Base-by-base conservation (phyloP, 2,797 vertebrate genomes). In the Erpetoichthys calabaricus region DNA sequence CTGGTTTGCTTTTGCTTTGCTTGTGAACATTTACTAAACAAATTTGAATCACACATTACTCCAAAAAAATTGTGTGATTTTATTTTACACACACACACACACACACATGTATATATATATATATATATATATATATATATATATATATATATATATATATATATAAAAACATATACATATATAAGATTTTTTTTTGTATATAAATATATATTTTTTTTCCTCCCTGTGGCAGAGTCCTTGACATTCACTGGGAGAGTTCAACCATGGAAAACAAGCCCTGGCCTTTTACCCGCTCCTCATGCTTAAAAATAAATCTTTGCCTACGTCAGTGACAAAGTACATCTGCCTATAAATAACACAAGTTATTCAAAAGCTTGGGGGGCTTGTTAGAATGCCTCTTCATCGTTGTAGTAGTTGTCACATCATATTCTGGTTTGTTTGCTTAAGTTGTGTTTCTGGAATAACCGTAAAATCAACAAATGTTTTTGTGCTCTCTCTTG, bases 201-300 rank as follows among this genome's bases (percentile, higher is more conserved):
- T 44, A 25, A 25, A 25, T 25, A 25, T 25, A 25, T 1, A 25
- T 44, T 52, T 55, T 42, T 44, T 51, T 55, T 57, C 41, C n/a
- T 51, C 52, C 50, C 56, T 59, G 44, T 55, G 10, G 42, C 58
- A 47, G 60, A 71, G 68, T 64, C 67, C 65, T 70, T 70, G 68
- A 72, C 68, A 68, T 70, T 67, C 68, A 65, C 64, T 65, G 58
- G 56, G 60, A 62, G 60, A 63, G 70, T 67, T 73, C 65, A 67
- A 65, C 63, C 45, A 47, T 60, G 52, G 59, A 65, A 64, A 69
- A 65, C 66, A 61, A 65, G 59, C 44, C 56, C 51, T 45, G 49
- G 55, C 57, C 62, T 56, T 47, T 42, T 59, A 45, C 57, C 64
- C 58, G 57, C 53, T 58, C 49, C 9, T 57, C 41, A 50, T 64